Conservation (phyloP, 2,888 invertebrate genomes). For the Hirtodrosophila alboralis region DNA sequence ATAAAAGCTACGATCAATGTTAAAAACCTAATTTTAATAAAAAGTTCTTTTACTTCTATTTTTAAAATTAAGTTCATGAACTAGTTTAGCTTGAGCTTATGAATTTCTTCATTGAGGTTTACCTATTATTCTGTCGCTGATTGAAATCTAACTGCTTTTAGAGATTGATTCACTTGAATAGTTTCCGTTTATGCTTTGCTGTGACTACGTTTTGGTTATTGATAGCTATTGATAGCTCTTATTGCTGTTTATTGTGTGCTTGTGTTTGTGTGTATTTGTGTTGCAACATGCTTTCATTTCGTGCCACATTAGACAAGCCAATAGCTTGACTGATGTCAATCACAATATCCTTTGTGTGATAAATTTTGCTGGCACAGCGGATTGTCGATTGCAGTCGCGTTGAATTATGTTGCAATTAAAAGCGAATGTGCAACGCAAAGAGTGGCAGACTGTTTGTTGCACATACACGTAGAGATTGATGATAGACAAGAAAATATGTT, state of each 20-base stretch:
- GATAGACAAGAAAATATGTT: constrained; percentile 44
- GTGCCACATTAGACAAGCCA: constrained; percentile 61
- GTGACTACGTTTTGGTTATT: constrained; percentile 49
- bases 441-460: constrained; percentile 18
- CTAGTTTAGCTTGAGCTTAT: not conserved
- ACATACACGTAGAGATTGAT: constrained; percentile 59
- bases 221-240: constrained; percentile 56
- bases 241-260: constrained; percentile 15
- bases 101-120: not conserved
- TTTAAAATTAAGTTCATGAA: no score
- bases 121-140: constrained; percentile 24
- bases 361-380: constrained; percentile 60
- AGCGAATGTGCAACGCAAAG: constrained; percentile 57
- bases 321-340: constrained; percentile 60
- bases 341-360: constrained; percentile 71
- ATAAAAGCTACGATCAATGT: no score
- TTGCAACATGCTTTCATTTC: constrained; percentile 57
- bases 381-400: constrained; percentile 48
- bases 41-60: no score
- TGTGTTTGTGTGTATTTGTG: constrained; percentile 7
- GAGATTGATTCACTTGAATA: constrained; percentile 40
- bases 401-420: constrained; percentile 74
- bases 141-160: constrained; percentile 24
- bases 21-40: no score
- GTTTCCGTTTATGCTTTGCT: constrained; percentile 21